Conservation (phyloP, 2,888 invertebrate species). For the Rosalia funebris region DNA sequence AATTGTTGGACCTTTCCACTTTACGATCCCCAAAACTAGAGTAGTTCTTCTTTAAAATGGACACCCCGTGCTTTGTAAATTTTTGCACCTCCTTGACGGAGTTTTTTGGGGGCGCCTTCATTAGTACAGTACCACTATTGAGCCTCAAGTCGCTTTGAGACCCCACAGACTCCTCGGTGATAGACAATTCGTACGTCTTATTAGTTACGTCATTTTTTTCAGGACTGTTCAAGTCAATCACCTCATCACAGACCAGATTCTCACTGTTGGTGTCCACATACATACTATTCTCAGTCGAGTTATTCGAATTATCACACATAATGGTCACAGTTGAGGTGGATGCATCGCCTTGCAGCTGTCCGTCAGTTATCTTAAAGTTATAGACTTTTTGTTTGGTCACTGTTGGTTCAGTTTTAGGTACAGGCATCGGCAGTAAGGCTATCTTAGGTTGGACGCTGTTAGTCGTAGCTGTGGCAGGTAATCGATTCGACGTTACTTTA, state of each 20-base stretch:
- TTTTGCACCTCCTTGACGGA: constrained; percentile 52
- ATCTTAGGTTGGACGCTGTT: constrained; percentile 65
- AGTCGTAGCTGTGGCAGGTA: constrained; percentile 68
- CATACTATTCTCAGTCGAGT: constrained; percentile 43
- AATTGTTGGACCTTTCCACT: constrained; percentile 44
- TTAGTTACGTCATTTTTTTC: constrained; percentile 51
- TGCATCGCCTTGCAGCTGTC: constrained; percentile 51
- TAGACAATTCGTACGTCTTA: constrained; percentile 59
- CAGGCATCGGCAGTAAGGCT: constrained; percentile 58
- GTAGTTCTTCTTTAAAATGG: constrained; percentile 59
- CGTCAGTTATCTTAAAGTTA: constrained; percentile 73
- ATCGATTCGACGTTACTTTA: constrained; percentile 68
- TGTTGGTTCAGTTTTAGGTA: constrained; percentile 44
- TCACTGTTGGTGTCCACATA: constrained; percentile 53
- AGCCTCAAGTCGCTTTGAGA: constrained; percentile 64
- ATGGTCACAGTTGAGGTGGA: constrained; percentile 65
- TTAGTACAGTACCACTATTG: constrained; percentile 5
- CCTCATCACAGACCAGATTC: constrained; percentile 65
- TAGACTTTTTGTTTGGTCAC: constrained; percentile 68
- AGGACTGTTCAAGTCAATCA: constrained; percentile 62
- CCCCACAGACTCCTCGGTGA: constrained; percentile 59
- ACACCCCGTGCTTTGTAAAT: constrained; percentile 64
- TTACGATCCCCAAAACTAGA: constrained; percentile 40
- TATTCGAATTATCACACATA: constrained; percentile 61
- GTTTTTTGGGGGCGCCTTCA: constrained; percentile 24